phyloP scores from a whole-genome alignment of 2,888 invertebrate species.

The Adelognathus sp. region DNA sequence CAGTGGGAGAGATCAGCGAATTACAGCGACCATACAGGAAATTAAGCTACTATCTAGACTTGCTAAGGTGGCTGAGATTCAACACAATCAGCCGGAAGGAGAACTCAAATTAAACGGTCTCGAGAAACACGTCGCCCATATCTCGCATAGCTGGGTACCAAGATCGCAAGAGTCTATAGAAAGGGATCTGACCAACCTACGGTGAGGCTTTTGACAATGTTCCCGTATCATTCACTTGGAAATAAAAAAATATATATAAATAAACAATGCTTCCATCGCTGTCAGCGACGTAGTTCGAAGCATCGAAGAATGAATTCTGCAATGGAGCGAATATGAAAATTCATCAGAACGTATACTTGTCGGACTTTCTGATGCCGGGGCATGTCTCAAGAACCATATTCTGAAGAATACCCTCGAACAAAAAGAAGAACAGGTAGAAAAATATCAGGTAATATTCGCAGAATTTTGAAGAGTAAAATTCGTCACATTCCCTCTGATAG shows the following conservation, averaged over 20 bases:
- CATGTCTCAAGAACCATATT: slow-evolving; percentile 91
- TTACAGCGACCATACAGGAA: slow-evolving; percentile 93
- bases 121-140: slow-evolving; percentile 88
- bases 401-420: slow-evolving; percentile 93
- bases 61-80: slow-evolving; percentile 90
- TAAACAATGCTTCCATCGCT: slow-evolving; percentile 89
- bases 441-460: slow-evolving; percentile 93
- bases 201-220: too few relatives aligned
- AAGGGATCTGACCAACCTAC: slow-evolving; percentile 90
- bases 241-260: slow-evolving; percentile 73
- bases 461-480: too few relatives aligned
- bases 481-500: too few relatives aligned
- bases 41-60: slow-evolving; percentile 93
- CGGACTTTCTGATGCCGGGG: slow-evolving; percentile 94
- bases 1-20: slow-evolving; percentile 93
- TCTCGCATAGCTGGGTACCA: slow-evolving; percentile 87
- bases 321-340: slow-evolving; percentile 96
- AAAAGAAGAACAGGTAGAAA: slow-evolving; percentile 93
- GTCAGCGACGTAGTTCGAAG: slow-evolving; percentile 90
- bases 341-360: slow-evolving; percentile 90
- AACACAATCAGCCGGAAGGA: slow-evolving; percentile 90
- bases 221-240: too few relatives aligned
- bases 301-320: slow-evolving; percentile 91
- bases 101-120: slow-evolving; percentile 89
- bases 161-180: slow-evolving; percentile 93